Base-by-base conservation (phyloP, 2,113 vertebrate genomes). In the Amphiprion ocellaris region DNA sequence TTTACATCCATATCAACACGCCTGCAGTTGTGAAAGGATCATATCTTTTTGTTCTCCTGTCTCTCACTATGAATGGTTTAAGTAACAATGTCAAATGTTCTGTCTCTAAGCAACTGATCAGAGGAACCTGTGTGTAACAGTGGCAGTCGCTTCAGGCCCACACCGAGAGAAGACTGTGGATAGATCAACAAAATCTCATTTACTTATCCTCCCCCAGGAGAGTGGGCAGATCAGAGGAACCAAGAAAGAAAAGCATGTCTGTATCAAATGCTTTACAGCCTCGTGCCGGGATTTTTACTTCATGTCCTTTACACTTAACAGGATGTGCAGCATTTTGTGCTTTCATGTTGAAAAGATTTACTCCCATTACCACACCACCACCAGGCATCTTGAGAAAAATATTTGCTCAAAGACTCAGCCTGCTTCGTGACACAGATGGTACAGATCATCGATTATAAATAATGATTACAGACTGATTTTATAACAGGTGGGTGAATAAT, bases 141-240 rank as follows among this genome's bases (percentile, higher is more conserved):
- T 53, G 24, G 55, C 65, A 54, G 28, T 37, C 16, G 2, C 44
- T 71, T 33, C 64, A 41, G 55, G 62, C 47, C 79, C 68, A 83
- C 87, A 64, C 64, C 79, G 17, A 69, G 5, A 60, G 58, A 52
- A 65, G 53, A 44, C 77, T 53, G 63, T 3, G 15, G 49, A 74
- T 19, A 67, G 16, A 85, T 69, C 39, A 61, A 21, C 59, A 49
- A 61, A 76, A 72, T 83, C 78, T 75, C 49, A 77, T 85, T 82
- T 79, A 64, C 23, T 65, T 21, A 28, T 61, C 58, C 46, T 85
- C 58, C 78, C 30, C n/a, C 79, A 53, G 53, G 56, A 78, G 60
- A 50, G 74, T 50, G 54, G 66, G 75, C 76, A 87, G 74, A 90
- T 91, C 68, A 79, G 82, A 84, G 64, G 78, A 24, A n/a, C 28